Evolutionary conservation across 2,888 invertebrate genomes (phyloP).

Genomic region (Apotomis turbidana): DNA sequence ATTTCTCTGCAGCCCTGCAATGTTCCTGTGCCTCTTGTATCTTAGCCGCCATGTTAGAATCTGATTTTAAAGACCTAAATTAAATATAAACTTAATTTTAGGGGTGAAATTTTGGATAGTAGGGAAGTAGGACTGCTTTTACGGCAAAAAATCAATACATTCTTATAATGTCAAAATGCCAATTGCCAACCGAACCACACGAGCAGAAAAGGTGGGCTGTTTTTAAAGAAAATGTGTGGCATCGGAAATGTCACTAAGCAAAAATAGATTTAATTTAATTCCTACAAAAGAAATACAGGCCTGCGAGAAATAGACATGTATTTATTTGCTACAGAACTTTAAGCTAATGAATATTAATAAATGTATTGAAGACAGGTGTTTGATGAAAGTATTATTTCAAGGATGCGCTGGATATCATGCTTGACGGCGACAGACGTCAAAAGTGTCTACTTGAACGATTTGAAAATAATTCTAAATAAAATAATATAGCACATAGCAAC

Average conservation of each 20-base stretch:
- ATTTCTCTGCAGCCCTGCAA: conserved; percentile 91
- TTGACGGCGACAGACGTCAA: no score
- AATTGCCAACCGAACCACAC: neutral
- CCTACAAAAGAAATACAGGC: no score
- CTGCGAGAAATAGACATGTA: no score
- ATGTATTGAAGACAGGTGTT: no score
- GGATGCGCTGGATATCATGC: no score
- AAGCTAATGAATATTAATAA: no score
- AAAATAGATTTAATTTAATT: no score
- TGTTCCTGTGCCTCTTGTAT: conserved; percentile 91
- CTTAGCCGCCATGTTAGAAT: conserved; percentile 73
- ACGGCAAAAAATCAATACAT: conserved; percentile 36
- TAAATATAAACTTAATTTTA: conserved; percentile 14
- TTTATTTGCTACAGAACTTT: no score
- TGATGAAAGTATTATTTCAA: no score
- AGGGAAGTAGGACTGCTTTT: conserved; percentile 5
- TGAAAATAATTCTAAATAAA: no score
- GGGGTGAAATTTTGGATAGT: conserved; percentile 4
- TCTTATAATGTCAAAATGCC: conserved; percentile 13
- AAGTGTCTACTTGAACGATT: no score
- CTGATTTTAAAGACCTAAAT: neutral
- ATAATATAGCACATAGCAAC: conserved; percentile 13
- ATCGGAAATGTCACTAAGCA: neutral
- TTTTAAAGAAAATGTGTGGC: neutral
- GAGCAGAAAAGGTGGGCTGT: neutral